Conservation (phyloP, 2,797 vertebrate genomes). For the Acrocephalus scirpaceus region DNA sequence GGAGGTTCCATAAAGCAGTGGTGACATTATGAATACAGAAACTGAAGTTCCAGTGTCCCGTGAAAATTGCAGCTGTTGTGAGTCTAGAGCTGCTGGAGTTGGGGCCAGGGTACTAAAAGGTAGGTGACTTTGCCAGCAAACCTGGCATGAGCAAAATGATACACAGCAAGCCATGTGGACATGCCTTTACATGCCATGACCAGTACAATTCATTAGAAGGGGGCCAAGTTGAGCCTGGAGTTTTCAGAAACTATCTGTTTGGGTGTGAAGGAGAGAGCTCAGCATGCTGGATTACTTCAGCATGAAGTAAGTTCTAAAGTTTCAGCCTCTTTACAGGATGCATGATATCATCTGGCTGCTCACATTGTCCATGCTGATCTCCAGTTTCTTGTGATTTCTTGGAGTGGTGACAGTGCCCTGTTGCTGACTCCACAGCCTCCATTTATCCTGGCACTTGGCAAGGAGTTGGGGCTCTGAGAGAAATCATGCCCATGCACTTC, state of each 20-base stretch:
- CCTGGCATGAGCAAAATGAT: not conserved
- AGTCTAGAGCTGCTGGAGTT: not conserved
- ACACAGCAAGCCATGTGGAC: not conserved
- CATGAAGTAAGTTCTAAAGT: slow-evolving; percentile 19
- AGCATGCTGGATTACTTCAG: not conserved
- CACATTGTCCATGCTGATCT: not conserved
- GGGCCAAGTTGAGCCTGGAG: not conserved
- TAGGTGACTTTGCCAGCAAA: not conserved
- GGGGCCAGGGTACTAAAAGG: not conserved
- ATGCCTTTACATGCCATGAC: not conserved
- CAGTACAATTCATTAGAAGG: not conserved
- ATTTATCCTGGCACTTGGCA: not conserved
- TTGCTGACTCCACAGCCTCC: not conserved
- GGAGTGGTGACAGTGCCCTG: not conserved
- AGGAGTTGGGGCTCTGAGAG: not conserved
- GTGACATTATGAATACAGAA: not conserved
- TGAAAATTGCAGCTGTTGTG: not conserved
- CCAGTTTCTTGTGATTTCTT: not conserved
- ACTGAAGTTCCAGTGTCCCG: not conserved
- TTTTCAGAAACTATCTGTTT: not conserved
- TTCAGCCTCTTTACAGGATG: not conserved
- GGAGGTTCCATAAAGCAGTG: not conserved
- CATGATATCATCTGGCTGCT: not conserved
- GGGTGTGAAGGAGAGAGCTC: not conserved
- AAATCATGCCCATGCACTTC: not conserved